A percentile compares a stretch with the other conserved stretches of the same genome.
Evolutionary conservation across 92 coral and sea anemone species (phyloP).

Genomic region (Paramuricea clavata): DNA sequence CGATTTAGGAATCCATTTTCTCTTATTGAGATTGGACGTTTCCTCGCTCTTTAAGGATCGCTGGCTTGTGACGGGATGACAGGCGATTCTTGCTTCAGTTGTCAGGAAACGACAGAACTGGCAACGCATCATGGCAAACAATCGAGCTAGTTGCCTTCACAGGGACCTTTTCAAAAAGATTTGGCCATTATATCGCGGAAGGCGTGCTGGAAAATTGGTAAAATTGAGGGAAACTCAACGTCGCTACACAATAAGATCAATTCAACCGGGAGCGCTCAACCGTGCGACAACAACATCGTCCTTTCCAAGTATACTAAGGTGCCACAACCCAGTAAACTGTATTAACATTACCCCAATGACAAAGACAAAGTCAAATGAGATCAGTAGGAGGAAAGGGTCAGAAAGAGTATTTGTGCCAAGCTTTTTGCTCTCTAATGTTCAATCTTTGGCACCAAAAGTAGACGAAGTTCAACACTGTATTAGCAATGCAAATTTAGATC

Average conservation of each 20-base stretch:
- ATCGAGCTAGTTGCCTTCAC: no score
- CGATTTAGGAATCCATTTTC: no score
- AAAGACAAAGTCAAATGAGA: conserved; percentile 31
- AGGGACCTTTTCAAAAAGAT: neutral
- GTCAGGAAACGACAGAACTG: no score
- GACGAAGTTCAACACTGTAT: conserved; percentile 37
- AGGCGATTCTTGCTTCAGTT: no score
- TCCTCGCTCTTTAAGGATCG: no score
- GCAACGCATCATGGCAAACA: no score
- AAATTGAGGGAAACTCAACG: conserved; percentile 40
- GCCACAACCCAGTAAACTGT: conserved; percentile 61
- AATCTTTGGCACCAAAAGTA: conserved; percentile 43
- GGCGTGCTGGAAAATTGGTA: conserved; percentile 54
- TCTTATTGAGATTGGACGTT: no score
- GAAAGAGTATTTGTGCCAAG: conserved; percentile 42
- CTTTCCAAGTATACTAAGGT: conserved; percentile 21
- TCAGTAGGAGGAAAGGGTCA: conserved; percentile 56
- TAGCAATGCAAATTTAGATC: conserved; percentile 49
- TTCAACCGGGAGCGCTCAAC: conserved; percentile 39
- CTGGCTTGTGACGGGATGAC: no score
- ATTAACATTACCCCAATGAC: conserved; percentile 29
- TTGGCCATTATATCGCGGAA: conserved; percentile 54
- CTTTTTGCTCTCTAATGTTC: conserved; percentile 51
- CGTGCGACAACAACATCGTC: conserved; percentile 33
- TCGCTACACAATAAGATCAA: conserved; percentile 34